These are phyloP conservation scores for Scomber japonicus DNA, from an alignment of 2,113 vertebrate species.

Conservation along the genomic window DNA sequence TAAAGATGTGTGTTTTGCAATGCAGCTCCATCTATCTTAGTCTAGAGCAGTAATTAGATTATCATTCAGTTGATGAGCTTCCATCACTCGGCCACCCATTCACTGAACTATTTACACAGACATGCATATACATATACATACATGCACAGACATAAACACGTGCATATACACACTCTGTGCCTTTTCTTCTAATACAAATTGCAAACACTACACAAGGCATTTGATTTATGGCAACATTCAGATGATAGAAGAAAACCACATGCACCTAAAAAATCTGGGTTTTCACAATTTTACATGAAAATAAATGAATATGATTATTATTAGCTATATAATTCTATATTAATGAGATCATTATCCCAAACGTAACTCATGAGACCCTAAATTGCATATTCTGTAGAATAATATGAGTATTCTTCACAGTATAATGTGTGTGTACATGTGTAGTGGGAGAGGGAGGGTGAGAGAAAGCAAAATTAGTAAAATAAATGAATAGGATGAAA, in stretches of 20 bases:
- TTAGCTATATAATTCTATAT: constrained; percentile 22
- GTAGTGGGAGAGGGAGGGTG: background rate
- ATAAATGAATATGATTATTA: background rate
- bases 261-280: accelerated
- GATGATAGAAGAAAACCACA: background rate
- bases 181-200: constrained; percentile 13
- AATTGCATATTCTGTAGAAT: background rate
- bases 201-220: background rate
- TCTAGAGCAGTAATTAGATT: constrained; percentile 77
- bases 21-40: constrained; percentile 72
- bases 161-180: background rate
- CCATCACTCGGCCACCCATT: constrained; percentile 56
- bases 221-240: no score
- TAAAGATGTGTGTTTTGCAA: constrained; percentile 71
- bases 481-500: constrained; percentile 1
- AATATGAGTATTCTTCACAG: constrained; percentile 8
- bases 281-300: constrained; percentile 10
- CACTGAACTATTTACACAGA: constrained; percentile 7
- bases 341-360: constrained; percentile 30
- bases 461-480: constrained; percentile 1
- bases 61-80: constrained; percentile 76
- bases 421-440: background rate
- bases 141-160: no score
- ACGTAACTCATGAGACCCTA: constrained; percentile 2
- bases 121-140: no score